Evolutionary conservation across 2,888 invertebrate species (phyloP), one percentile per base, ranked within the genome.

Genomic region (Plagodis pulveraria): DNA sequence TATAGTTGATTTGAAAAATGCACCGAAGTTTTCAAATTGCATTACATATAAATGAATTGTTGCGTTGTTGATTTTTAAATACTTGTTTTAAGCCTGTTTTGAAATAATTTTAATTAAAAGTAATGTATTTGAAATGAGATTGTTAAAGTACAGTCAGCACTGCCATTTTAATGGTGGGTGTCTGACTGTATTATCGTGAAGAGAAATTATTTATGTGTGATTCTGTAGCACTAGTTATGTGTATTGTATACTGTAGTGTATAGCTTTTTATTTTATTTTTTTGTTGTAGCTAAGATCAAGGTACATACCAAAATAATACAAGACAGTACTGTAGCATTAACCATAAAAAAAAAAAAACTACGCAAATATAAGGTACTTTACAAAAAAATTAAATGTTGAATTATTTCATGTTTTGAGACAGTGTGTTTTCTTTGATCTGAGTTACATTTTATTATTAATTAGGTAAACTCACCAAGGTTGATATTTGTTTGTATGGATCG

Each of bases 171-270:
- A 22, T 49, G 33, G 38, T 22, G 34, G 36, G 38, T 57, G 50
- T 45, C 41, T 47, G 67, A 58, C 66, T 81, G 76, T 83, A 78
- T 69, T 77, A 77, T 80, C 49, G 84, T 84, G 82, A 80, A 83
- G 80, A 83, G 82, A 87, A 82, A 87, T 88, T 90, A 91, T 91
- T 90, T 91, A 91, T 91, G 90, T 91, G 91, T 91, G 91, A 92
- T 91, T 87, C 83, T 77, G 78, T 89, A 88, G 85, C 76, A 77
- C 76, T 74, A 67, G 61, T 73, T 71, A 58, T 58, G 65, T 80
- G 74, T 77, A 75, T 69, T 81, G 81, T 86, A 69, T 67, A 82
- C 77, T 81, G 70, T 86, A 87, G 83, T 85, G 80, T 86, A 86
- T 85, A 87, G 83, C 80, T 81, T 83, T 78, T 77, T 78, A 77